Evolutionary conservation across 2,113 vertebrate genomes (phyloP).

Genomic region (Zosterops lateralis): DNA sequence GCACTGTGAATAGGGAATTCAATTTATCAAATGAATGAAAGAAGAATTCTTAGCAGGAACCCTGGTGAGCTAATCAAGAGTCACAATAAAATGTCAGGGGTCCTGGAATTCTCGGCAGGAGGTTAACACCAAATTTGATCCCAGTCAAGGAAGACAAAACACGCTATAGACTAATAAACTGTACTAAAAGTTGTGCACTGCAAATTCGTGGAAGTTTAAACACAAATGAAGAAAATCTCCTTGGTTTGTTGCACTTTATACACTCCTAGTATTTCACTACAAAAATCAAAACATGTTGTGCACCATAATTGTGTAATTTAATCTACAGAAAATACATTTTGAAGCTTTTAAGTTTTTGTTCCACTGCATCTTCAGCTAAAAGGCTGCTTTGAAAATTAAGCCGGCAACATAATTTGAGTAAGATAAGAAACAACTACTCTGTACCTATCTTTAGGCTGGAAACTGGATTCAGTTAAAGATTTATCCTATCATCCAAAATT

Average conservation of each 20-base stretch:
- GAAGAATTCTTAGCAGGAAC: constrained; percentile 66
- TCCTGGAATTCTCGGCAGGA: constrained; percentile 63
- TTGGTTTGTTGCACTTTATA: neutral
- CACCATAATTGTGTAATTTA: neutral
- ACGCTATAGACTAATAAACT: constrained; percentile 12
- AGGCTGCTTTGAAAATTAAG: neutral
- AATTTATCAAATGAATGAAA: constrained; percentile 65
- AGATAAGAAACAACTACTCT: neutral
- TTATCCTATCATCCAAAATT: neutral
- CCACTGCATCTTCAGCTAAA: neutral
- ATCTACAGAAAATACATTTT: neutral
- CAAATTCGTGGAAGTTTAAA: neutral
- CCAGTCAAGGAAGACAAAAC: constrained; percentile 40
- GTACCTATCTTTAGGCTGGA: neutral
- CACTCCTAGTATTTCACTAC: neutral
- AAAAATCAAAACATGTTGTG: neutral
- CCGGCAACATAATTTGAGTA: neutral
- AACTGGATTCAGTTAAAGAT: neutral
- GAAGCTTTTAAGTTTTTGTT: neutral
- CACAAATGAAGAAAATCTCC: neutral
- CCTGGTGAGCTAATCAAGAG: constrained; percentile 67
- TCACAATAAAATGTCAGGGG: constrained; percentile 68
- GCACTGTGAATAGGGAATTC: constrained; percentile 64
- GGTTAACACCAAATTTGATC: constrained; percentile 57
- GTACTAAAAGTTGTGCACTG: neutral